phyloP scores from a whole-genome alignment of 92 coral and sea anemone genomes.

The Chrysogorgia sp. region DNA sequence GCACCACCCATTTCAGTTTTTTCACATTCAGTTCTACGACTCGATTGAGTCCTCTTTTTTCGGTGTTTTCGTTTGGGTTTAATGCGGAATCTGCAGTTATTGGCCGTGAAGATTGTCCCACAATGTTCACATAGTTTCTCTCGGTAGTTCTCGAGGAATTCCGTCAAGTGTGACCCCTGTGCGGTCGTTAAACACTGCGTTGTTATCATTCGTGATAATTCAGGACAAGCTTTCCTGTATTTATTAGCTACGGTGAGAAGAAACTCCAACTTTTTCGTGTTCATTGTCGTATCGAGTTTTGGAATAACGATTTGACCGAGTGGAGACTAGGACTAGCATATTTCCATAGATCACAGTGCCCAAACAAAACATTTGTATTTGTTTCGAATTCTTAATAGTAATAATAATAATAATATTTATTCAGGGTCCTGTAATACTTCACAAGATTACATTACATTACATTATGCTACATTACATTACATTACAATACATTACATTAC shows the following conservation, averaged over 20 bases:
- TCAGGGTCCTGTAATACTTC: too few species aligned
- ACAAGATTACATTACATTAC: too few species aligned
- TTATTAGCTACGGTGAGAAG: constrained; percentile 67
- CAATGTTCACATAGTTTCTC: constrained; percentile 43
- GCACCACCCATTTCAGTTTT: too few species aligned
- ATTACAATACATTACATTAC: not conserved
- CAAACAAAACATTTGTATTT: not conserved
- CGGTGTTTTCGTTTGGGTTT: constrained; percentile 57
- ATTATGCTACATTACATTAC: not conserved
- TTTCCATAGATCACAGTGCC: not conserved
- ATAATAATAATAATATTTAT: too few species aligned
- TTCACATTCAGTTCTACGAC: not conserved
- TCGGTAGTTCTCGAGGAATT: too few species aligned
- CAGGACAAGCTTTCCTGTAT: constrained; percentile 65
- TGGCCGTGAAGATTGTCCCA: constrained; percentile 51
- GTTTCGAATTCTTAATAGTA: not conserved
- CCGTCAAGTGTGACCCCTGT: constrained; percentile 13
- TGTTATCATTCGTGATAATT: constrained; percentile 59
- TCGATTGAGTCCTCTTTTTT: constrained; percentile 9
- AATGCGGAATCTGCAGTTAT: constrained; percentile 54
- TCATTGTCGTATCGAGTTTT: too few species aligned
- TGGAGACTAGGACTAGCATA: not conserved
- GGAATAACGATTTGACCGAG: too few species aligned
- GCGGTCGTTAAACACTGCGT: not conserved
- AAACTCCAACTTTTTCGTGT: too few species aligned